phyloP scores from a whole-genome alignment of 2,113 vertebrate genomes.

The Notarius quadriscutis region DNA sequence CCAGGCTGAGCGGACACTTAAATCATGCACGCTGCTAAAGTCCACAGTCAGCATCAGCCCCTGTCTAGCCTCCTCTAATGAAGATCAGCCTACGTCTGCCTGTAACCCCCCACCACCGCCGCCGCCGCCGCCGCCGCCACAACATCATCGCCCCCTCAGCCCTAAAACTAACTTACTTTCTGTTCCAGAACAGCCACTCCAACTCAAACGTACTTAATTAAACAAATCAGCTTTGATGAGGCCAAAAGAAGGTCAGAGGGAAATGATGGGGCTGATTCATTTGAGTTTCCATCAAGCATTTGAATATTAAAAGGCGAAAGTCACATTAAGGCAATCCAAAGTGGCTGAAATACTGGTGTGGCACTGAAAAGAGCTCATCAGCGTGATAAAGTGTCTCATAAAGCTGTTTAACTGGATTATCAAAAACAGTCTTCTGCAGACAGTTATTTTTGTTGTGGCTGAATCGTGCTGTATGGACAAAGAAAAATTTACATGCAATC shows the following conservation, averaged over 20 bases:
- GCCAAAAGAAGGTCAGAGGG: conserved; percentile 15
- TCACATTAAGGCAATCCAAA: conserved; percentile 43
- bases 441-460: conserved; percentile 18
- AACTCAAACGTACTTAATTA: conserved; percentile 51
- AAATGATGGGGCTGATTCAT: conserved; percentile 31
- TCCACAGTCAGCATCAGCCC: conserved; percentile 46
- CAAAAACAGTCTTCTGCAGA: conserved; percentile 20
- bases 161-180: conserved; percentile 15
- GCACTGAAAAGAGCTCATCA: conserved; percentile 8
- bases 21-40: conserved; percentile 48
- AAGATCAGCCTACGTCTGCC: conserved; percentile 49
- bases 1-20: conserved; percentile 52
- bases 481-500: conserved; percentile 13
- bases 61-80: conserved; percentile 47
- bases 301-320: conserved; percentile 47
- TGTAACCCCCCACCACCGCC: background rate
- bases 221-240: conserved; percentile 44
- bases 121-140: no score
- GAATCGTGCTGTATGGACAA: background rate
- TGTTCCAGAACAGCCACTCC: conserved; percentile 45
- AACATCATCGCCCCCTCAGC: background rate
- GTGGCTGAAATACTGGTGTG: conserved; percentile 33
- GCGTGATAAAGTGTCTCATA: conserved; percentile 18
- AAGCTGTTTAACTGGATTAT: conserved; percentile 22
- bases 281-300: conserved; percentile 32